Conservation (phyloP, 2,888 invertebrate species). For the Callosobruchus maculatus region DNA sequence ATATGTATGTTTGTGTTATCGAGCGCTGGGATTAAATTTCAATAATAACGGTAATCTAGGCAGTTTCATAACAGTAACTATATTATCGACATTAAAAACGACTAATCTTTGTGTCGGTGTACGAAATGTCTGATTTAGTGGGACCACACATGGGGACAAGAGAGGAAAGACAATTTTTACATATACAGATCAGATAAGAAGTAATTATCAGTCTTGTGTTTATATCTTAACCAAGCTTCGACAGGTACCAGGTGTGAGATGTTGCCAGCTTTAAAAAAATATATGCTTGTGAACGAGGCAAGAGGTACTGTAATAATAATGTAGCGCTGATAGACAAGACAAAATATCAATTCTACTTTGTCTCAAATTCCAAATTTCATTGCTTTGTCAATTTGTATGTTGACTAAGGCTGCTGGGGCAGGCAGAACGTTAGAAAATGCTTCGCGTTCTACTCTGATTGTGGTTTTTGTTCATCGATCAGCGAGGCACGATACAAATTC, state of each 20-base stretch:
- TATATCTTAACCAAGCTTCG: not conserved
- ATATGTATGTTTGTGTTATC: not conserved
- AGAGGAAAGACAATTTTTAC: not conserved
- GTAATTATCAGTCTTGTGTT: not conserved
- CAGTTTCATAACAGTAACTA: not conserved
- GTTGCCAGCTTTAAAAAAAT: not conserved
- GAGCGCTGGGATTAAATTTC: not conserved
- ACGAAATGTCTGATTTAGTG: slow-evolving; percentile 8
- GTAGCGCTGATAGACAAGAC: too few relatives aligned
- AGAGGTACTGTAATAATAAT: too few relatives aligned
- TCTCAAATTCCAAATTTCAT: too few relatives aligned
- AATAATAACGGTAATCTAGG: not conserved
- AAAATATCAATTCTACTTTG: too few relatives aligned
- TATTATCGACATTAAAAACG: not conserved
- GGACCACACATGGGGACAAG: slow-evolving; percentile 11
- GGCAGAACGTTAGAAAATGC: too few relatives aligned
- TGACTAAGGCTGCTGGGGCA: too few relatives aligned
- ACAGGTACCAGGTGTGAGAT: not conserved
- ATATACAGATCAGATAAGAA: not conserved
- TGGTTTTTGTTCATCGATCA: too few relatives aligned
- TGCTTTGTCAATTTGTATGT: too few relatives aligned
- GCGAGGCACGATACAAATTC: too few relatives aligned
- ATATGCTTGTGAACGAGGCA: too few relatives aligned
- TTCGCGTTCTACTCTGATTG: too few relatives aligned
- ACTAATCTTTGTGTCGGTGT: not conserved